phyloP scores from a whole-genome alignment of 2,113 vertebrate species.

The Parotia lawesii region DNA sequence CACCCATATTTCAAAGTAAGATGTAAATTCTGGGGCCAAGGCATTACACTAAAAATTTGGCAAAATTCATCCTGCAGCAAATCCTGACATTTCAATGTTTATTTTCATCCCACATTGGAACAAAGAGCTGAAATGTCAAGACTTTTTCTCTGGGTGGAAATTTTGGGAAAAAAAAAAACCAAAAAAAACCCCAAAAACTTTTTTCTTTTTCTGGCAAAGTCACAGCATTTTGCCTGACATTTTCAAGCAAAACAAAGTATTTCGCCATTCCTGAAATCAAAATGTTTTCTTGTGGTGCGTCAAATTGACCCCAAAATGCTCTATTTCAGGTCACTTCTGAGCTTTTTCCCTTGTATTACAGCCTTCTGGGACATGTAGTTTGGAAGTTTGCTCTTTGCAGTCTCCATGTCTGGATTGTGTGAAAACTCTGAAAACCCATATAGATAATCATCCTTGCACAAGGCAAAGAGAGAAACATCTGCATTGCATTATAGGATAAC shows the following conservation, averaged over 20 bases:
- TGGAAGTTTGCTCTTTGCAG: neutral
- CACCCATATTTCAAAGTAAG: constrained; percentile 12
- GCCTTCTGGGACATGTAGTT: constrained; percentile 42
- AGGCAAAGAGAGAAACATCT: constrained; percentile 20
- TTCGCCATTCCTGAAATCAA: constrained; percentile 45
- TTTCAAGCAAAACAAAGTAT: constrained; percentile 46
- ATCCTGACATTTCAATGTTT: constrained; percentile 57
- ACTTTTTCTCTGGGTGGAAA: constrained; percentile 31
- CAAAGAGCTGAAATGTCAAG: constrained; percentile 53
- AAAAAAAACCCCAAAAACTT: neutral
- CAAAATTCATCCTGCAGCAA: constrained; percentile 37
- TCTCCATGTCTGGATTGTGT: neutral
- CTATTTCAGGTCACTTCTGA: neutral
- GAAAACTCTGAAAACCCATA: neutral
- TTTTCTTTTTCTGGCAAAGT: neutral
- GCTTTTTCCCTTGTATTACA: neutral
- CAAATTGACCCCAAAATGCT: neutral
- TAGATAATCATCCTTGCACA: neutral
- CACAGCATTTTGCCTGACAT: constrained; percentile 28
- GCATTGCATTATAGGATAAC: neutral
- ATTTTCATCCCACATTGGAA: constrained; percentile 24
- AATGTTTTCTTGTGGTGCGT: constrained; percentile 15
- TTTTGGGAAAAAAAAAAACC: neutral
- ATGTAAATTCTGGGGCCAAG: constrained; percentile 8
- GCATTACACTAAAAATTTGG: constrained; percentile 1